Conservation (phyloP, 2,888 invertebrate species). For the Hypsopygia costalis region DNA sequence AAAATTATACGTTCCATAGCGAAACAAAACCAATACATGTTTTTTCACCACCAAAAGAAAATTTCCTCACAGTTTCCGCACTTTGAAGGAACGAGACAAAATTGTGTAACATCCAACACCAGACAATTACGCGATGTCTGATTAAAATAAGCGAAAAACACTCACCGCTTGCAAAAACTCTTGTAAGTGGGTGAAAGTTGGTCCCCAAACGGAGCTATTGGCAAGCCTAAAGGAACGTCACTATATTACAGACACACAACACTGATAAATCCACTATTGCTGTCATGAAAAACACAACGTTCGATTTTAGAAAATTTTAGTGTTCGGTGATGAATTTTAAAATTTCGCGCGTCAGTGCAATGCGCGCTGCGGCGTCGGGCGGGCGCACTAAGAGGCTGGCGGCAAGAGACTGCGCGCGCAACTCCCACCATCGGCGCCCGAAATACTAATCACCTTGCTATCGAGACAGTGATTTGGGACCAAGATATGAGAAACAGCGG, state of each 20-base stretch:
- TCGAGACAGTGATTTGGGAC: conserved; percentile 53
- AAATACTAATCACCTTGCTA: conserved; percentile 77
- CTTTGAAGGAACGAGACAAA: conserved; percentile 32
- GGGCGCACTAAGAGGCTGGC: conserved; percentile 62
- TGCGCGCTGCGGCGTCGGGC: conserved; percentile 50
- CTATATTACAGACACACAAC: conserved; percentile 57
- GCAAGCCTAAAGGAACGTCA: conserved; percentile 33
- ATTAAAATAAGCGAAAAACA: conserved; percentile 62
- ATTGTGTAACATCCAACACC: conserved; percentile 42
- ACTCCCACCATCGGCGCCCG: conserved; percentile 64
- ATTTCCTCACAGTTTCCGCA: conserved; percentile 39
- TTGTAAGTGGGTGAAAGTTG: conserved; percentile 49
- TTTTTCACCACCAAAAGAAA: conserved; percentile 22
- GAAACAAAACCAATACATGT: conserved; percentile 11
- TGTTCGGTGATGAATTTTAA: conserved; percentile 27
- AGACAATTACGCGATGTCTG: conserved; percentile 51
- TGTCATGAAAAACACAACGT: conserved; percentile 43
- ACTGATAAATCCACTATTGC: conserved; percentile 52
- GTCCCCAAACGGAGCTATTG: conserved; percentile 35
- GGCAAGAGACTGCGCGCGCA: conserved; percentile 70
- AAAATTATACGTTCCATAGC: conserved; percentile 10
- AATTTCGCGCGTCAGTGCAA: conserved; percentile 47
- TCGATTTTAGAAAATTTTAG: conserved; percentile 33
- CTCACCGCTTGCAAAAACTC: conserved; percentile 71
- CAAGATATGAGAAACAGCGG: conserved; percentile 44